These are phyloP conservation scores for Podarcis raffonei DNA, from an alignment of 2,113 vertebrate genomes.

Conservation along the genomic window DNA sequence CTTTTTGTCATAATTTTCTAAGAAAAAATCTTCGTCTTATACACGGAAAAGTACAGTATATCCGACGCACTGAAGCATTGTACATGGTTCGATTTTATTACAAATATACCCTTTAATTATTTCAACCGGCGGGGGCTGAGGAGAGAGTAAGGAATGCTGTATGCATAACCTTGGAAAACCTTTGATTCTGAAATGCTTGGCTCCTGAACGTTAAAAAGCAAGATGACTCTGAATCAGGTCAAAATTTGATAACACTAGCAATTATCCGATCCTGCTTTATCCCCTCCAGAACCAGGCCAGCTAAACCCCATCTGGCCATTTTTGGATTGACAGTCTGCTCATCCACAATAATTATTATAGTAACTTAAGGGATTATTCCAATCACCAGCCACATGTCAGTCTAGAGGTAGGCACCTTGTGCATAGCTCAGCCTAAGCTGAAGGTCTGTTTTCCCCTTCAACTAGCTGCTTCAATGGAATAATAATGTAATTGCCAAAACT, in stretches of 20 bases:
- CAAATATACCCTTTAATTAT: not conserved
- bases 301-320: slow-evolving; percentile 63
- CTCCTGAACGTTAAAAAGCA: slow-evolving; percentile 32
- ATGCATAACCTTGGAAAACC: not conserved
- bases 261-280: slow-evolving; percentile 58
- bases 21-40: too few relatives aligned
- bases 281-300: slow-evolving; percentile 36
- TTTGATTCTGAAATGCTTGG: not conserved
- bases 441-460: slow-evolving; percentile 9
- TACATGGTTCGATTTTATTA: not conserved
- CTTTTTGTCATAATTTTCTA: too few relatives aligned
- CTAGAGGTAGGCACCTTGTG: slow-evolving; percentile 23
- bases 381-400: slow-evolving; percentile 46
- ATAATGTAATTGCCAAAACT: slow-evolving; percentile 49
- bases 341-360: slow-evolving; percentile 66
- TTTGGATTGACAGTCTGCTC: slow-evolving; percentile 43
- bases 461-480: slow-evolving; percentile 5
- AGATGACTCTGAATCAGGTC: slow-evolving; percentile 42
- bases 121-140: too few relatives aligned
- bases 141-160: not conserved
- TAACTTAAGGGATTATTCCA: slow-evolving; percentile 63
- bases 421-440: slow-evolving; percentile 31
- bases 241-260: slow-evolving; percentile 53
- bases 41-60: not conserved
- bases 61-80: not conserved